These are phyloP conservation scores for Neoascia interrupta DNA, from an alignment of 2,888 invertebrate genomes.

Conservation along the genomic window DNA sequence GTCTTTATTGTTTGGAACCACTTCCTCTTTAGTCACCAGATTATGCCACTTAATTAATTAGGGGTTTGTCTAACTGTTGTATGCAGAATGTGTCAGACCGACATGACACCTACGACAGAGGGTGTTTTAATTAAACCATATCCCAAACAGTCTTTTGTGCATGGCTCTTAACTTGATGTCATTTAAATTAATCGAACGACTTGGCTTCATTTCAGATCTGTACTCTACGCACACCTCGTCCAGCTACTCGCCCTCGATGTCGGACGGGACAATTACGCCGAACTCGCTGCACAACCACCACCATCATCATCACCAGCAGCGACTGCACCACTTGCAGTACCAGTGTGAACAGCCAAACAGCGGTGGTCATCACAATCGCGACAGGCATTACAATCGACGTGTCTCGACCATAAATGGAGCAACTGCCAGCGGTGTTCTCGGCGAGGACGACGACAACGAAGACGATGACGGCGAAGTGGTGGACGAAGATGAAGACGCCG, in stretches of 20 bases:
- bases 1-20: constrained; percentile 65
- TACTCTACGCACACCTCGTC: constrained; percentile 80
- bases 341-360: constrained; percentile 68
- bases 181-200: constrained; percentile 66
- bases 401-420: constrained; percentile 67
- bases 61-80: constrained; percentile 34
- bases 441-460: constrained; percentile 62
- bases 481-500: constrained; percentile 67
- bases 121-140: constrained; percentile 62
- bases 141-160: background rate
- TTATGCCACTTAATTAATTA: constrained; percentile 69
- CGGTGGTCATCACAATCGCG: constrained; percentile 66
- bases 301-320: constrained; percentile 46
- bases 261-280: constrained; percentile 79
- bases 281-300: constrained; percentile 76
- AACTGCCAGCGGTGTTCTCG: constrained; percentile 57
- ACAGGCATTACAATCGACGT: constrained; percentile 70
- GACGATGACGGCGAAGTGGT: constrained; percentile 48
- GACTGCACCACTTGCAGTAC: constrained; percentile 58
- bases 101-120: constrained; percentile 67
- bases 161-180: no score
- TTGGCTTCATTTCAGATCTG: constrained; percentile 76
- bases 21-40: constrained; percentile 68
- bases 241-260: constrained; percentile 79
- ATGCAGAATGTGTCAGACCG: constrained; percentile 32